A percentile compares a stretch with the other conserved stretches of the same genome.
Conservation (phyloP, 2,888 invertebrate species). For the Holacanthella duospinosa region DNA sequence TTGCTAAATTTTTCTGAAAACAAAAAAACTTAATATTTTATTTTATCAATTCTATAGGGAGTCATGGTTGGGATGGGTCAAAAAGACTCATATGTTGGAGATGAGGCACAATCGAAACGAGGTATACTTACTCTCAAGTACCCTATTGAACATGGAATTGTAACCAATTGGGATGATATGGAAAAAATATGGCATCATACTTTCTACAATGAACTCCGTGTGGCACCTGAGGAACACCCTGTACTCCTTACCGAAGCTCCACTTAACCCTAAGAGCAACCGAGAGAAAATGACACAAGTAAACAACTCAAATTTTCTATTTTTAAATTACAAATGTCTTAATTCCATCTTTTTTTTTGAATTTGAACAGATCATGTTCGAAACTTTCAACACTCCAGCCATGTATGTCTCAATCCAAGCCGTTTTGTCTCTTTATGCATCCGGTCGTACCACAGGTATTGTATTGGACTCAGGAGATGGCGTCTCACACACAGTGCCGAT, state of each 20-base stretch:
- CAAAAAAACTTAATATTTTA: too few relatives aligned
- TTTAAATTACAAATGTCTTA: not conserved
- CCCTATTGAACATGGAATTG: too few relatives aligned
- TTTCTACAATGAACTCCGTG: not conserved
- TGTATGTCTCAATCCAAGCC: not conserved
- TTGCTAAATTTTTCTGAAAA: too few relatives aligned
- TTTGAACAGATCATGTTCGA: not conserved
- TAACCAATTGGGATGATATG: too few relatives aligned
- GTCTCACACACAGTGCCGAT: not conserved
- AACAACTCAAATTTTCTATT: too few relatives aligned
- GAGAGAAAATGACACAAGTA: not conserved
- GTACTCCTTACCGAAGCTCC: not conserved
- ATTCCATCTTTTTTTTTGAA: not conserved
- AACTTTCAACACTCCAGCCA: not conserved
- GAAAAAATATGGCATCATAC: too few relatives aligned
- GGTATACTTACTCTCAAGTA: too few relatives aligned
- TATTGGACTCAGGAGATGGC: not conserved
- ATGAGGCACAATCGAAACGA: too few relatives aligned
- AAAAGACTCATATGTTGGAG: too few relatives aligned
- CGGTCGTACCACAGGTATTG: not conserved
- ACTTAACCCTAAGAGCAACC: too few relatives aligned
- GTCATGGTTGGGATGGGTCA: too few relatives aligned
- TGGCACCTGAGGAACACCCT: not conserved
- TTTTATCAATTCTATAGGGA: too few relatives aligned
- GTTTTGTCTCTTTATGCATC: not conserved